Conservation (phyloP, 2,113 vertebrate genomes). For the Galeopterus variegatus region DNA sequence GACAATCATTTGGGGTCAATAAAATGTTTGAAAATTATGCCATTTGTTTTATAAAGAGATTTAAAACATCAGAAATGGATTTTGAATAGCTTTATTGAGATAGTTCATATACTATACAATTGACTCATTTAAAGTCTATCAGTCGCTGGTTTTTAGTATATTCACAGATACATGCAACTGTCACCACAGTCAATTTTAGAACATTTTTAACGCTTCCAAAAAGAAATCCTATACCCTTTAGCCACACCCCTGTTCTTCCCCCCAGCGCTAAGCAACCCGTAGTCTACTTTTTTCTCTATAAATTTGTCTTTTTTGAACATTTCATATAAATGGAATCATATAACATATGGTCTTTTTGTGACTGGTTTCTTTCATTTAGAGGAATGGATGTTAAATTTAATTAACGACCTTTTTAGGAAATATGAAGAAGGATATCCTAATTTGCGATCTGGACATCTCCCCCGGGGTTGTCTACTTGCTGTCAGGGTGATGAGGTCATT, state of each 20-base stretch:
- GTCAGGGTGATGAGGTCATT: background rate
- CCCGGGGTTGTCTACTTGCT: background rate
- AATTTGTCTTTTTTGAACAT: background rate
- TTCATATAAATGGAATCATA: background rate
- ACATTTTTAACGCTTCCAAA: background rate
- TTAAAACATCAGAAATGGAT: background rate
- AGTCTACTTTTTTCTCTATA: background rate
- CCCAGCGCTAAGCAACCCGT: background rate
- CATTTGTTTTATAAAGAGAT: conserved; percentile 7
- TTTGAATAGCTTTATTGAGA: conserved; percentile 1
- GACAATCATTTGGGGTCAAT: background rate
- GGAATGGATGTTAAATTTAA: background rate
- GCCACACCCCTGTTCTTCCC: background rate
- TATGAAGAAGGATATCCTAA: background rate
- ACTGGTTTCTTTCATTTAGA: background rate
- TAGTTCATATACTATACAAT: background rate
- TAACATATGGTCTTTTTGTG: background rate
- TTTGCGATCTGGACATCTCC: background rate
- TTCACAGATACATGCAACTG: background rate
- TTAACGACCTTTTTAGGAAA: background rate
- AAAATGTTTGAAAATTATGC: conserved; percentile 24
- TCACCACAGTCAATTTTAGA: background rate
- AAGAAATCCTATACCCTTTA: background rate
- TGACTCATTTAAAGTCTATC: background rate
- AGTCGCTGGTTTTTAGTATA: background rate